Conservation (phyloP, 2,888 invertebrate species). For the Cactoblastis cactorum region DNA sequence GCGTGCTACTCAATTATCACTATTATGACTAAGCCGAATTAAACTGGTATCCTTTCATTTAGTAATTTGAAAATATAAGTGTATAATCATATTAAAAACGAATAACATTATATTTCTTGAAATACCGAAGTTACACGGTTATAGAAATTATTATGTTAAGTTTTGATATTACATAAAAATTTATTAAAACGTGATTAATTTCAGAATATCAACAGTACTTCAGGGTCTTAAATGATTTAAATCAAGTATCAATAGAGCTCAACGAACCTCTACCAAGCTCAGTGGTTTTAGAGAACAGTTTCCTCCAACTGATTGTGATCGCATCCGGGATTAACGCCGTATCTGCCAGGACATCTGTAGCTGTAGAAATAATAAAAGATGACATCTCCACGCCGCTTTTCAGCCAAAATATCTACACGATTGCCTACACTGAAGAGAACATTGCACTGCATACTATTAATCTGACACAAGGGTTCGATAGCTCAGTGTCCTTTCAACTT, state of each 20-base stretch:
- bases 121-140: too few relatives aligned
- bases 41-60: too few relatives aligned
- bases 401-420: conserved; percentile 44
- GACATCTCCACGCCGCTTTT: conserved; percentile 52
- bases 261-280: conserved; percentile 35
- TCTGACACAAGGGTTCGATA: conserved; percentile 49
- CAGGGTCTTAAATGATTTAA: conserved; percentile 26
- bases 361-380: conserved; percentile 55
- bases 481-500: conserved; percentile 42
- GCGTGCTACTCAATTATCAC: too few relatives aligned
- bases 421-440: conserved; percentile 31
- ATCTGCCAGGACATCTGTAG: conserved; percentile 41
- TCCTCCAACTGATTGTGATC: conserved; percentile 44
- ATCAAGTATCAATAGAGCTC: conserved; percentile 36
- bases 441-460: conserved; percentile 40
- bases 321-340: conserved; percentile 48
- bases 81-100: too few relatives aligned
- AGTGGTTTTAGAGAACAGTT: conserved; percentile 43
- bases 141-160: too few relatives aligned
- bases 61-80: too few relatives aligned
- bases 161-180: too few relatives aligned
- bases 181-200: conserved; percentile 23
- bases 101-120: too few relatives aligned
- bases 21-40: too few relatives aligned
- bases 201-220: conserved; percentile 46